These are phyloP conservation scores for Bradypodion pumilum DNA, from an alignment of 2,797 vertebrate species.

Conservation along the genomic window DNA sequence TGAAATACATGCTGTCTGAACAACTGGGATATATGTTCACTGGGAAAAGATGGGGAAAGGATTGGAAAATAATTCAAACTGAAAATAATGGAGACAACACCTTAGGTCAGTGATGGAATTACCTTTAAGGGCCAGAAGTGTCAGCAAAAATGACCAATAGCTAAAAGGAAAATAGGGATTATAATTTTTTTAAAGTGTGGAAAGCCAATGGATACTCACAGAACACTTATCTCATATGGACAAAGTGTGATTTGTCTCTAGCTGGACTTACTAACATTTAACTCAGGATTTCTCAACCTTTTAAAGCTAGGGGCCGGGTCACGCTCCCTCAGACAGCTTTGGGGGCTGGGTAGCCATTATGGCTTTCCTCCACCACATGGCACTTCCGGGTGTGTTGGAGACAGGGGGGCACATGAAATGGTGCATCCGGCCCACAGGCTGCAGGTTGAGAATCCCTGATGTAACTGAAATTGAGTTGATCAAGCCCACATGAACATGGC, in stretches of 20 bases:
- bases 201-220: neutral
- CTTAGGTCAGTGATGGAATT: neutral
- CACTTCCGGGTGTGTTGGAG: too few relatives aligned
- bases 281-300: too few relatives aligned
- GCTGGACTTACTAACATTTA: constrained; percentile 7
- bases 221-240: too few relatives aligned
- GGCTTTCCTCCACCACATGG: too few relatives aligned
- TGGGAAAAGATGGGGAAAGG: neutral
- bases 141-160: neutral
- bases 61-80: constrained; percentile 30
- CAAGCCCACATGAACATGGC: neutral
- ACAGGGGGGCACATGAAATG: too few relatives aligned
- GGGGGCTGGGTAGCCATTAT: too few relatives aligned
- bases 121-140: neutral
- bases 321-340: too few relatives aligned
- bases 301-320: too few relatives aligned
- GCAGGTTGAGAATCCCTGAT: too few relatives aligned
- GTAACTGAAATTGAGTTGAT: too few relatives aligned
- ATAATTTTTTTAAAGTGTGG: neutral
- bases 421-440: too few relatives aligned
- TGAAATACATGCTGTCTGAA: constrained; percentile 16
- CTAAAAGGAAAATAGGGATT: too few relatives aligned
- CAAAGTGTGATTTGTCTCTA: constrained; percentile 11
- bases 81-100: constrained; percentile 38
- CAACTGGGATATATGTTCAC: constrained; percentile 20